phyloP scores from a whole-genome alignment of 2,113 vertebrate genomes.

The Etia nguti region DNA sequence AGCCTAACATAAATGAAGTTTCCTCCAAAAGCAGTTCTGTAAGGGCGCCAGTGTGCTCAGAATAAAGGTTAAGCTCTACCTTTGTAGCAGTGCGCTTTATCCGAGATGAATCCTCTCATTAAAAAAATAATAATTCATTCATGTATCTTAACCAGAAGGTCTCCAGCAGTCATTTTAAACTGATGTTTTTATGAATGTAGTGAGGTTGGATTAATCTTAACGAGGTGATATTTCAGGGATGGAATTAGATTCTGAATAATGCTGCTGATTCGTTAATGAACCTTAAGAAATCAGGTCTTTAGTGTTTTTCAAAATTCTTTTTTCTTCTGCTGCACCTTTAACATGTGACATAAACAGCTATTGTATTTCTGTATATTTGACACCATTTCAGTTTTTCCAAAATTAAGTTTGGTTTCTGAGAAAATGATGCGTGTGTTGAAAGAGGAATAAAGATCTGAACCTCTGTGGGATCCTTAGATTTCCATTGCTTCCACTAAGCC shows the following conservation, averaged over 20 bases:
- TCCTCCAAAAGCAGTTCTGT: background rate
- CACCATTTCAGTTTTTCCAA: background rate
- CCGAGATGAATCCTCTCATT: background rate
- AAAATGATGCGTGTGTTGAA: background rate
- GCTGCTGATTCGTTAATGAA: rapidly evolving
- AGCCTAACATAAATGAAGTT: background rate
- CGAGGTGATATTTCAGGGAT: background rate
- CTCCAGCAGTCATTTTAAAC: background rate
- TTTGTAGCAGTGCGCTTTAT: background rate
- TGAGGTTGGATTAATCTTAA: background rate
- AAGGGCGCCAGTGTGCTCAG: background rate
- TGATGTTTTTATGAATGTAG: background rate
- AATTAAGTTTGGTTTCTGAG: background rate
- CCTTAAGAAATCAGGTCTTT: background rate
- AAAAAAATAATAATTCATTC: background rate
- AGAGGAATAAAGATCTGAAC: background rate
- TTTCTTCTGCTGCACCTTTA: background rate
- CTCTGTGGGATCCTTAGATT: background rate
- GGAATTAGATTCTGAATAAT: background rate
- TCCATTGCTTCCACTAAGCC: background rate
- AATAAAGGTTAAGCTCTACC: background rate
- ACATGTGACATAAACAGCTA: background rate
- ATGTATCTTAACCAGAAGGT: background rate
- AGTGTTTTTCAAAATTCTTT: background rate
- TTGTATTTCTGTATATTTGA: background rate